phyloP scores from a whole-genome alignment of 2,113 vertebrate genomes.

The Struthidea cinerea region DNA sequence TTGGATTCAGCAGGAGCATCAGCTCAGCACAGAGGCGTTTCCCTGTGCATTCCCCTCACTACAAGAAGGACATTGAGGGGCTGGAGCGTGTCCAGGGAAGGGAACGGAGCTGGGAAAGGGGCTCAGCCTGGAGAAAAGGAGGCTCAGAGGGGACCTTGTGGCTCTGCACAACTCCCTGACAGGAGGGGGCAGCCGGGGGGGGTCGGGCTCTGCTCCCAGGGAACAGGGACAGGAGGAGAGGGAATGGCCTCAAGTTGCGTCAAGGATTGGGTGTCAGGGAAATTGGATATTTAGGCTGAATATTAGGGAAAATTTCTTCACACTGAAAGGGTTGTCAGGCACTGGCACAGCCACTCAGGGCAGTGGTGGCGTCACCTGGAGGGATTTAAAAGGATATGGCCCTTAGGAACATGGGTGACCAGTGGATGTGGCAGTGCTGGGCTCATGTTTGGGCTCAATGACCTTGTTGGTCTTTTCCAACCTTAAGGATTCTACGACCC shows the following conservation, averaged over 20 bases:
- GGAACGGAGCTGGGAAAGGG: accelerated
- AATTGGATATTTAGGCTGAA: neutral
- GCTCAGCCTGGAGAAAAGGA: neutral
- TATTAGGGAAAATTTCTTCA: neutral
- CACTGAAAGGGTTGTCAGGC: neutral
- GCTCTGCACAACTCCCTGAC: neutral
- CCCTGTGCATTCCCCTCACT: neutral
- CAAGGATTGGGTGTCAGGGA: neutral
- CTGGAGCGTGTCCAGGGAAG: accelerated
- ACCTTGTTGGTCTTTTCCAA: neutral
- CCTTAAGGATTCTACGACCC: neutral
- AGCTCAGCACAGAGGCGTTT: neutral
- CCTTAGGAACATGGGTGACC: too few species aligned
- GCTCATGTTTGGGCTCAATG: neutral
- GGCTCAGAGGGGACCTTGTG: neutral
- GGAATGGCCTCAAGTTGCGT: accelerated
- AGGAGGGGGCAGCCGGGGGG: neutral
- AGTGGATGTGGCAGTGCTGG: neutral
- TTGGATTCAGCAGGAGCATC: neutral
- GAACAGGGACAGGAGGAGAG: neutral
- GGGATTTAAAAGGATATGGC: neutral
- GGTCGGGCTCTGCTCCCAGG: neutral
- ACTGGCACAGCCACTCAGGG: neutral
- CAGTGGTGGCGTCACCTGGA: neutral
- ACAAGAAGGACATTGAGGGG: neutral